phyloP scores from a whole-genome alignment of 1,140 invertebrate genomes.

The Drosophila ohnishii region DNA sequence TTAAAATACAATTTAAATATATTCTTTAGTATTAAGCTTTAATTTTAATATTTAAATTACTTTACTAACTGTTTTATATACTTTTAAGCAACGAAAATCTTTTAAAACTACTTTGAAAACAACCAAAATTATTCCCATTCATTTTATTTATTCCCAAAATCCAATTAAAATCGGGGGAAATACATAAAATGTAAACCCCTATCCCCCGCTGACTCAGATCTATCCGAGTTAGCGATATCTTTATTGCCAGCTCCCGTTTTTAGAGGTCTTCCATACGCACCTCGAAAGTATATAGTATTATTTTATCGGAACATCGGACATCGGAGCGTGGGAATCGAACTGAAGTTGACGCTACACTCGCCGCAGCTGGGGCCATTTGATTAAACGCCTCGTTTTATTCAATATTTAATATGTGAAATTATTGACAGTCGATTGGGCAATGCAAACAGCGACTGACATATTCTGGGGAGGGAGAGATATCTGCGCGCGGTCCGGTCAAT shows the following conservation, averaged over 20 bases:
- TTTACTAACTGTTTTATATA: not conserved
- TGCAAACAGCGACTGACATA: conserved; percentile 64
- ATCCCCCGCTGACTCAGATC: conserved; percentile 20
- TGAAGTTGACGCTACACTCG: conserved; percentile 50
- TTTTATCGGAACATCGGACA: conserved; percentile 11
- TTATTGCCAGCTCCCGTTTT: conserved; percentile 34
- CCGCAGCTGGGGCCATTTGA: conserved; percentile 57
- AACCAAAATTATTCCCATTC: not conserved
- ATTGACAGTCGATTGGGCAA: conserved; percentile 80
- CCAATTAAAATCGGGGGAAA: not conserved
- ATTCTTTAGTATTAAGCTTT: not conserved
- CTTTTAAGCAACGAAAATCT: not conserved
- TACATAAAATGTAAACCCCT: not conserved
- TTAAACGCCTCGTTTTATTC: conserved; percentile 80
- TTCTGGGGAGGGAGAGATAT: conserved; percentile 29
- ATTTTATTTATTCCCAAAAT: not conserved
- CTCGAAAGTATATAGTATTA: conserved; percentile 18
- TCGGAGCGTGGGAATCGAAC: conserved; percentile 65
- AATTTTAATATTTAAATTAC: not conserved
- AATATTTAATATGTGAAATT: conserved; percentile 81
- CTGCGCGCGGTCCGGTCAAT: conserved; percentile 61
- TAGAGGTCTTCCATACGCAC: conserved; percentile 35
- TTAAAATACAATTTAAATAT: not conserved
- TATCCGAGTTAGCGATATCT: conserved; percentile 52
- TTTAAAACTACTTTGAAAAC: too few relatives aligned